These are phyloP conservation scores for Campylomormyrus tamandua DNA, from an alignment of 2,113 vertebrate genomes.

Conservation along the genomic window DNA sequence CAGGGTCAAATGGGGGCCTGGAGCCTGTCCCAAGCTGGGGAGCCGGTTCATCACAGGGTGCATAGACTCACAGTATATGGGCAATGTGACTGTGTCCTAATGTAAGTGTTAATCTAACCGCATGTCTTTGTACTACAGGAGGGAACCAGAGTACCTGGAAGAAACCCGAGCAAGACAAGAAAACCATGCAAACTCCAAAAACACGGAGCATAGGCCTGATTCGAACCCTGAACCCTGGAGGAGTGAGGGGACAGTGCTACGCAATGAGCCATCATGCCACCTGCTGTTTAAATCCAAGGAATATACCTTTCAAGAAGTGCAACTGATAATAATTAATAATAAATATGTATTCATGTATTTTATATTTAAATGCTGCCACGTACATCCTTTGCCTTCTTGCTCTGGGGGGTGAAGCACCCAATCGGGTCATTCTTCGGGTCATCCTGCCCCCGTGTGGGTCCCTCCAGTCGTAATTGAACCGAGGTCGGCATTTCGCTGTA, in stretches of 20 bases:
- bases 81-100: not conserved
- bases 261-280: not conserved
- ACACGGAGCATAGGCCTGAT: not conserved
- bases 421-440: slow-evolving; percentile 58
- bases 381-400: slow-evolving; percentile 74
- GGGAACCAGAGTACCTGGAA: not conserved
- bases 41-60: not conserved
- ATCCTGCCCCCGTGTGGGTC: slow-evolving; percentile 55
- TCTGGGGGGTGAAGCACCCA: slow-evolving; percentile 83
- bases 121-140: not conserved
- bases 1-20: not conserved
- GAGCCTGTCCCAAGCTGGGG: not conserved
- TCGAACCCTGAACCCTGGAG: not conserved
- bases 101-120: not conserved
- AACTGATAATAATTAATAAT: not conserved
- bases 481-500: slow-evolving; percentile 83
- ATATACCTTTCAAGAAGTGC: not conserved
- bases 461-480: slow-evolving; percentile 73
- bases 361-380: slow-evolving; percentile 24
- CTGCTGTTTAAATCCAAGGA: not conserved
- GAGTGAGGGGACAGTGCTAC: not conserved
- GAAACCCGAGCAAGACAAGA: not conserved
- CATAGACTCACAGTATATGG: not conserved
- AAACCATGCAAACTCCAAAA: not conserved
- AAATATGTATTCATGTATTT: not conserved